Base-by-base conservation (phyloP, 1,140 invertebrate genomes). In the Drepana arcuata region DNA sequence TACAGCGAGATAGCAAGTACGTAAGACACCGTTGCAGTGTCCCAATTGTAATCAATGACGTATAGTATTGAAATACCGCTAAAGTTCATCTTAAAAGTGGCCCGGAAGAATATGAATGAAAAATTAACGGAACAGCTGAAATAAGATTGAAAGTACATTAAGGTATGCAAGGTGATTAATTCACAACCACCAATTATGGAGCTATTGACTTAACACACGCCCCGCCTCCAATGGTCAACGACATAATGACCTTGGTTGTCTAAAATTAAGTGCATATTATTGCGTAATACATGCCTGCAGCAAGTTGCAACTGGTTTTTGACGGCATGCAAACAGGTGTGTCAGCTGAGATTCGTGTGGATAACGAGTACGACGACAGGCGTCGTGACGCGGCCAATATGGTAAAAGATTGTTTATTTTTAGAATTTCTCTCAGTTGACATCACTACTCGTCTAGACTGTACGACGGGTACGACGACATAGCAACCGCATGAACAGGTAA, bases 111-210 rank as follows among this genome's bases (percentile, higher is more conserved):
- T 54, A 70, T 71, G 66, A 70, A 72, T 62, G 60, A 61, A 59
- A 41, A 25, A 48, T 24, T 63, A 70, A 65, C 56, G 61, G 57
- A 36, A 44, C 48, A 40, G 23, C 40, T 47, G 42, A 50, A 62
- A 58, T 43, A 63, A 79, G 63, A 79, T 64, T 52, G 74, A 79
- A 72, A 79, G 71, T 79, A 69, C 71, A 79, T 73, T 42, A 40
- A 41, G 25, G 43, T 46, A 34, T 71, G 64, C 66, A 67, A 48
- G 59, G 40, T 66, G 56, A 71, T 71, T 72, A 67, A 77, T 71
- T 68, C 48, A 51, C 59, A 64, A 59, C 53, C 58, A 53, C 68
- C 73, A 71, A 62, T 72, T 70, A 65, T 56, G 60, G 51, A 72
- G 54, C 62, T 70, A 70, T 71, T 68, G 68, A 65, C 59, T 66